These are phyloP conservation scores for Probaryconus sp. DNA, from an alignment of 1,140 invertebrate species.

Conservation along the genomic window DNA sequence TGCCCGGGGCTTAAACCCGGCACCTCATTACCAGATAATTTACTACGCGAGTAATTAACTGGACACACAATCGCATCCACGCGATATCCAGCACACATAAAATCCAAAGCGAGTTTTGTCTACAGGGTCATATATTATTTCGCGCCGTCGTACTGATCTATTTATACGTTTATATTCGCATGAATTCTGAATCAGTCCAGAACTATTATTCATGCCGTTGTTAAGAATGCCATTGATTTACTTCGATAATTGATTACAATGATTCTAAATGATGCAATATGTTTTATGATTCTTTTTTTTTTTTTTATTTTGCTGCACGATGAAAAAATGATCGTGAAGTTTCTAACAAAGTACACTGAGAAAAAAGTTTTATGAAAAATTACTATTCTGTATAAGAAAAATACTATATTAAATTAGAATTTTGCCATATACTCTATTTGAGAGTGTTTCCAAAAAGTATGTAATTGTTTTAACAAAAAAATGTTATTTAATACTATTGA, in stretches of 20 bases:
- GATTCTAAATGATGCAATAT: constrained; percentile 19
- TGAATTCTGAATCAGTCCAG: constrained; percentile 56
- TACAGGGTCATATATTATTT: constrained; percentile 68
- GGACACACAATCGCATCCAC: constrained; percentile 74
- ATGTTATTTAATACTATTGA: too few species aligned
- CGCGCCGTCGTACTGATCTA: constrained; percentile 67
- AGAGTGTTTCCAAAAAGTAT: too few species aligned
- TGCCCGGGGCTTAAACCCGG: constrained; percentile 72
- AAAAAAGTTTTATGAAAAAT: too few species aligned
- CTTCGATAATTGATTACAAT: constrained; percentile 40
- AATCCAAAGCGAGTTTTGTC: constrained; percentile 43
- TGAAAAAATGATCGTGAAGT: too few species aligned
- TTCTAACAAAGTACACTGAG: too few species aligned
- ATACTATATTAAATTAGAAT: too few species aligned
- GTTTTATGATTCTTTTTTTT: not conserved
- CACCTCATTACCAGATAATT: constrained; percentile 78
- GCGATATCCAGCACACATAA: constrained; percentile 64
- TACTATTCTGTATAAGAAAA: too few species aligned
- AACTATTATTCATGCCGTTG: constrained; percentile 48
- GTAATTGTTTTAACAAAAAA: too few species aligned
- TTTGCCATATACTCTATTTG: too few species aligned
- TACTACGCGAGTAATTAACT: constrained; percentile 78
- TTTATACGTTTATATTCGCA: constrained; percentile 70
- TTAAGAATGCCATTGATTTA: constrained; percentile 39
- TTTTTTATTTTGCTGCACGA: too few species aligned